phyloP scores from a whole-genome alignment of 1,140 invertebrate genomes.

The Tenebrio molitor region DNA sequence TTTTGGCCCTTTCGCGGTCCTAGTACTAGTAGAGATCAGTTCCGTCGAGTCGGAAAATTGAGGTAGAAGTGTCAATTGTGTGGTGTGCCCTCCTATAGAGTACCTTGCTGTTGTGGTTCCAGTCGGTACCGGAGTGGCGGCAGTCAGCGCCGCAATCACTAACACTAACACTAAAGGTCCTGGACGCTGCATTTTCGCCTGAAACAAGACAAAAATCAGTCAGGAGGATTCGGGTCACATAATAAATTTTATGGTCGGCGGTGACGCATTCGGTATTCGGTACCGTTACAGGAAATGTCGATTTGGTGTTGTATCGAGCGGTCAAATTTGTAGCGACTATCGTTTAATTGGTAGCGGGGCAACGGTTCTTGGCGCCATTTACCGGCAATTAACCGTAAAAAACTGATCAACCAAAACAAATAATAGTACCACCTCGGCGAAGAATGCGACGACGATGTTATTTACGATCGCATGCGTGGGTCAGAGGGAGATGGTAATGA shows the following conservation, averaged over 20 bases:
- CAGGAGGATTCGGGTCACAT: too few species aligned
- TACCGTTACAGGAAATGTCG: conserved; percentile 25
- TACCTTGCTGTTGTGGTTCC: conserved; percentile 61
- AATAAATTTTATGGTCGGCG: neutral
- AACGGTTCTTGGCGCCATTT: conserved; percentile 9
- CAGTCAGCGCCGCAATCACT: conserved; percentile 47
- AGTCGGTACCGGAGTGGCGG: conserved; percentile 47
- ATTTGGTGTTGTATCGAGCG: conserved; percentile 3
- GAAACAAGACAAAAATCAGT: conserved; percentile 52
- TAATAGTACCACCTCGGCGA: conserved; percentile 12
- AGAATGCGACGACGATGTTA: neutral
- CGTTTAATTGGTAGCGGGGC: conserved; percentile 13
- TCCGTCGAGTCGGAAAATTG: conserved; percentile 38
- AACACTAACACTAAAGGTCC: conserved; percentile 55
- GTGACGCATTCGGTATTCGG: conserved; percentile 8
- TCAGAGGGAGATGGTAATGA: conserved; percentile 22
- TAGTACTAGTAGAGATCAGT: conserved; percentile 5
- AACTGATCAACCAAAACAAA: conserved; percentile 28
- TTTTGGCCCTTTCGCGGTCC: conserved; percentile 39
- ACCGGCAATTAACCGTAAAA: conserved; percentile 26
- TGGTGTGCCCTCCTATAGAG: conserved; percentile 47
- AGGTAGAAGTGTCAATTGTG: conserved; percentile 40
- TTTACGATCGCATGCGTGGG: conserved; percentile 6
- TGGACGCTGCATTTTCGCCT: conserved; percentile 59
- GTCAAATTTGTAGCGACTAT: conserved; percentile 12